Conservation (phyloP, 2,113 vertebrate genomes). For the Hassar affinis region DNA sequence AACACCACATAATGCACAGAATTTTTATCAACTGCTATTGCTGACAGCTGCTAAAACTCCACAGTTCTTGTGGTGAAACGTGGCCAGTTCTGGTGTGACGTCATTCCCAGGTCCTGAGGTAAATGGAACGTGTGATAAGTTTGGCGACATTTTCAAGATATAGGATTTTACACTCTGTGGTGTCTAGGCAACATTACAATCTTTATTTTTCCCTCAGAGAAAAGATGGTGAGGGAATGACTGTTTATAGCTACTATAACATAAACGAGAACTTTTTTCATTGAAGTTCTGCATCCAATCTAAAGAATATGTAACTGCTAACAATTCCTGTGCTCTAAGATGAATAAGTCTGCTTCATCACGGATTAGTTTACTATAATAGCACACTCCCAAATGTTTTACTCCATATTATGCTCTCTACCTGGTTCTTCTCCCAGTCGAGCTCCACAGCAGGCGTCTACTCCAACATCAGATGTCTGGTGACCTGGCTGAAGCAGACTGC, state of each 20-base stretch:
- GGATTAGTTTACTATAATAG: background rate
- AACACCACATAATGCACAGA: too few species aligned
- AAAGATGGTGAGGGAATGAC: background rate
- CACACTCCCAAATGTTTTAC: background rate
- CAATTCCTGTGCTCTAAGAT: background rate
- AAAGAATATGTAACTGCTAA: background rate
- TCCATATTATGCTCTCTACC: background rate
- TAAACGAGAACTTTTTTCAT: background rate
- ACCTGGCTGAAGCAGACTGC: constrained; percentile 17
- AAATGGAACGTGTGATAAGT: too few species aligned
- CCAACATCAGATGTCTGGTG: background rate
- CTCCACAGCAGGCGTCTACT: too few species aligned
- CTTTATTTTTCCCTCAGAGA: too few species aligned
- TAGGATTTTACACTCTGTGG: background rate
- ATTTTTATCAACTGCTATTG: too few species aligned
- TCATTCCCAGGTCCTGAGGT: too few species aligned
- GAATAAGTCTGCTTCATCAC: background rate
- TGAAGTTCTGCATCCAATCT: background rate
- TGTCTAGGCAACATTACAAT: background rate
- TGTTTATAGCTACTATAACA: background rate
- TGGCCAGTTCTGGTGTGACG: too few species aligned
- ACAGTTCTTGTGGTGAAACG: too few species aligned
- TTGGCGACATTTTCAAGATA: background rate
- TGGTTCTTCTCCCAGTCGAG: background rate
- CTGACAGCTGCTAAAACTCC: too few species aligned